phyloP scores from a whole-genome alignment of 2,113 vertebrate species.

The Phoenicopterus ruber region DNA sequence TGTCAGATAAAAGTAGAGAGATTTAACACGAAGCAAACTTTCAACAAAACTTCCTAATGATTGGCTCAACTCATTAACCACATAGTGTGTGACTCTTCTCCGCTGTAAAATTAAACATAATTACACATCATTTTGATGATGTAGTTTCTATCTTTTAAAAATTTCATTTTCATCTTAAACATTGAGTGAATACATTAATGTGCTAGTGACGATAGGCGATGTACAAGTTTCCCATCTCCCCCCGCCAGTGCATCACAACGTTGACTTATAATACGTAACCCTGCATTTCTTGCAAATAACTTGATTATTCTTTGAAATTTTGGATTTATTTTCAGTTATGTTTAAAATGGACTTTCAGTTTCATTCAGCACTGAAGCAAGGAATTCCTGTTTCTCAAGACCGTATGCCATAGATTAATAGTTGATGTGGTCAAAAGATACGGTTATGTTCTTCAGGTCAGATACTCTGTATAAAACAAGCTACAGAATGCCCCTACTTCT shows the following conservation, averaged over 20 bases:
- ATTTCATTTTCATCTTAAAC: constrained; percentile 23
- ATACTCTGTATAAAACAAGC: not conserved
- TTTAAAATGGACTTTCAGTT: constrained; percentile 15
- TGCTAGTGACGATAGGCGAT: not conserved
- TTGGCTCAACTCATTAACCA: not conserved
- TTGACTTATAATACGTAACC: not conserved
- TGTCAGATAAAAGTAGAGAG: constrained; percentile 63
- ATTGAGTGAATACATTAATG: constrained; percentile 1
- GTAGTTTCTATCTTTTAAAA: constrained; percentile 3
- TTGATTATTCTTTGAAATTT: constrained; percentile 21
- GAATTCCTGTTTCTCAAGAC: not conserved
- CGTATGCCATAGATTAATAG: not conserved
- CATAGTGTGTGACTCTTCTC: not conserved
- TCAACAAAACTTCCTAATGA: not conserved
- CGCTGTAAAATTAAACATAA: not conserved
- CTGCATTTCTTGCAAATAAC: constrained; percentile 2
- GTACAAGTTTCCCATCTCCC: not conserved
- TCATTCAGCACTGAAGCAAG: constrained; percentile 21
- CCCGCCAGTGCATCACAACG: not conserved
- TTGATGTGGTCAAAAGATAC: not conserved
- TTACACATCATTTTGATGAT: not conserved
- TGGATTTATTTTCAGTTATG: not conserved
- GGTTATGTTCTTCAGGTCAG: not conserved
- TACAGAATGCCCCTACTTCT: not conserved
- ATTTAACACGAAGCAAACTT: constrained; percentile 16